Conservation (phyloP, 2,113 vertebrate species). For the Uria aalge region DNA sequence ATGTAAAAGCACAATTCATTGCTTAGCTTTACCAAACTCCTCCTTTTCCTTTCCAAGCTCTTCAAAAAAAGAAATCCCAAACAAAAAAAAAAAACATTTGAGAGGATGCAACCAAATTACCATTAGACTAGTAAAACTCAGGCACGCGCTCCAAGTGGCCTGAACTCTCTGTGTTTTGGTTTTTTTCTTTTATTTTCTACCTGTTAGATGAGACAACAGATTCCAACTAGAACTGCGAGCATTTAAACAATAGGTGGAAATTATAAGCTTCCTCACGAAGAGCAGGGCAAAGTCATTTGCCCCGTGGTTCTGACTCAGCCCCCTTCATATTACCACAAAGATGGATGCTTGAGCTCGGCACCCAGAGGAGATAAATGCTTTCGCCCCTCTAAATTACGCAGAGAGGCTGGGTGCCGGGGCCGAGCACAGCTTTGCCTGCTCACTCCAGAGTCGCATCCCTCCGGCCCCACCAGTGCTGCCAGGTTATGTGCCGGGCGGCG, state of each 20-base stretch:
- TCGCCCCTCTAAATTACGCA: accelerated
- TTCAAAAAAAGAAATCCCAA: neutral
- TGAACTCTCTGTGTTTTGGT: neutral
- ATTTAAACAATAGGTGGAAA: constrained; percentile 15
- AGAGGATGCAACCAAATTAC: neutral
- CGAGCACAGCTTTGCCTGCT: neutral
- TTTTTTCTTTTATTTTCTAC: neutral
- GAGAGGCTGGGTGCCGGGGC: neutral
- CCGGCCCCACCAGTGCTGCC: neutral
- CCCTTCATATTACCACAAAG: neutral
- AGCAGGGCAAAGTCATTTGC: neutral
- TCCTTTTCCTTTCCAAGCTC: neutral
- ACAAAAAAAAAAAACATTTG: neutral
- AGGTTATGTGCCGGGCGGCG: neutral
- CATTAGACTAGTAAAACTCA: neutral
- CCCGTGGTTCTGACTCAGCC: neutral
- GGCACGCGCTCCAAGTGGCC: neutral
- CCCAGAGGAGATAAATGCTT: neutral
- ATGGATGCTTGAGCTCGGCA: neutral
- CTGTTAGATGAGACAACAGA: neutral
- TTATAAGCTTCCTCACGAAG: neutral
- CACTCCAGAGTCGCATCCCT: neutral
- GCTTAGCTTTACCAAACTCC: neutral
- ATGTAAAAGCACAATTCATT: neutral
- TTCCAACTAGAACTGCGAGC: neutral